phyloP scores from a whole-genome alignment of 2,797 vertebrate genomes.

The Hybognathus amarus region DNA sequence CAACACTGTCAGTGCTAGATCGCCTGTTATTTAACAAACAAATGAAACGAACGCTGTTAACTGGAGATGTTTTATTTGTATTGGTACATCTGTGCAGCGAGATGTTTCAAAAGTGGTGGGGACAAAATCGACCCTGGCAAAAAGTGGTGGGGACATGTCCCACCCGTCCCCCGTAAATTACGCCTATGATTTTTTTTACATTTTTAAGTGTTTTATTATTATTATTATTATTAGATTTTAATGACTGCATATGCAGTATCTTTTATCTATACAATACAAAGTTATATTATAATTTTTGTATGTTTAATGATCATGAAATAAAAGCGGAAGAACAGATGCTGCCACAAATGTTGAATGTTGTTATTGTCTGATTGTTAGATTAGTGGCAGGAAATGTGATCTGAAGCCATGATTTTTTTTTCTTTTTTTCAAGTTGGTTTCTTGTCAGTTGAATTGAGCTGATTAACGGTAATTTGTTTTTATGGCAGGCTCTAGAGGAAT shows the following conservation, averaged over 20 bases:
- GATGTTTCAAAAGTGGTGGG: no score
- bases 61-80: no score
- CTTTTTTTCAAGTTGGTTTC: not conserved
- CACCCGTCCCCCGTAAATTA: no score
- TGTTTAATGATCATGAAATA: not conserved
- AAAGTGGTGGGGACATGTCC: no score
- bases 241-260: not conserved
- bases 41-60: no score
- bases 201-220: not conserved
- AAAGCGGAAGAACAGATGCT: not conserved
- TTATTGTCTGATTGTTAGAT: not conserved
- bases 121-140: no score
- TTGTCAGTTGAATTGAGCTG: slow-evolving; percentile 18
- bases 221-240: not conserved
- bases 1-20: no score
- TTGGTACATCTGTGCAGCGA: no score
- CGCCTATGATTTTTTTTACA: no score
- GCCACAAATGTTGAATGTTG: not conserved
- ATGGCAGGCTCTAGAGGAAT: slow-evolving; percentile 87
- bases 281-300: not conserved
- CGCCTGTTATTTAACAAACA: no score
- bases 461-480: slow-evolving; percentile 18
- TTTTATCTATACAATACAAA: not conserved
- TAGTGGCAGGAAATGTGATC: not conserved
- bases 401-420: not conserved